These are phyloP conservation scores for Ceratitis capitata DNA, from an alignment of 1,140 invertebrate species.

Conservation along the genomic window DNA sequence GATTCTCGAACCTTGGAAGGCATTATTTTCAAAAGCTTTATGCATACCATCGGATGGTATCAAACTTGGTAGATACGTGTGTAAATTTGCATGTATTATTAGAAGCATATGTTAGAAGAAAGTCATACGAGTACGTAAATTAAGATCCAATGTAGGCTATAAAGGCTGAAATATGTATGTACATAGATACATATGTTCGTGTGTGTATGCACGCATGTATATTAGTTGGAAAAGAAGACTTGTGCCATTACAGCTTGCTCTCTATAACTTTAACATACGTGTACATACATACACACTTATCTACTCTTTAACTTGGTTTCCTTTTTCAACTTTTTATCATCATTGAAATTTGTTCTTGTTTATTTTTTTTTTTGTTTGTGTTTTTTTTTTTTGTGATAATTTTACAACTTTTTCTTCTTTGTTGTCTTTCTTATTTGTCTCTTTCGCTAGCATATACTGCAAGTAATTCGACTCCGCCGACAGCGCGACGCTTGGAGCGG, in stretches of 20 bases:
- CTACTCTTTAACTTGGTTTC: background rate
- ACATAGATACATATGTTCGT: background rate
- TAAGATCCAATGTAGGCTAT: background rate
- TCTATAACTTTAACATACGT: no score
- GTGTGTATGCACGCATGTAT: background rate
- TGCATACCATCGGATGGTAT: background rate
- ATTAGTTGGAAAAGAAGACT: background rate
- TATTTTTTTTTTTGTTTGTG: background rate
- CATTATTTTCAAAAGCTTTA: no score
- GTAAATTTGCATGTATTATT: background rate
- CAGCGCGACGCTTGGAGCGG: background rate
- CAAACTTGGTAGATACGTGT: background rate
- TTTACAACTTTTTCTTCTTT: background rate
- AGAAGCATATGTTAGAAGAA: no score
- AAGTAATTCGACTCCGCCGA: background rate
- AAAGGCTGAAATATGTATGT: background rate
- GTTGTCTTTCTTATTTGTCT: background rate
- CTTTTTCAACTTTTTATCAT: conserved; percentile 20
- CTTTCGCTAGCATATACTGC: background rate
- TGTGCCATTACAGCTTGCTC: background rate
- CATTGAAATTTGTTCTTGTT: background rate
- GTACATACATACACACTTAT: no score
- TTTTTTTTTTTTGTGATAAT: background rate
- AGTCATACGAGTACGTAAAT: no score
- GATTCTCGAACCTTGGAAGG: no score